phyloP scores from a whole-genome alignment of 2,888 invertebrate species.

The Ectobius pallidus region DNA sequence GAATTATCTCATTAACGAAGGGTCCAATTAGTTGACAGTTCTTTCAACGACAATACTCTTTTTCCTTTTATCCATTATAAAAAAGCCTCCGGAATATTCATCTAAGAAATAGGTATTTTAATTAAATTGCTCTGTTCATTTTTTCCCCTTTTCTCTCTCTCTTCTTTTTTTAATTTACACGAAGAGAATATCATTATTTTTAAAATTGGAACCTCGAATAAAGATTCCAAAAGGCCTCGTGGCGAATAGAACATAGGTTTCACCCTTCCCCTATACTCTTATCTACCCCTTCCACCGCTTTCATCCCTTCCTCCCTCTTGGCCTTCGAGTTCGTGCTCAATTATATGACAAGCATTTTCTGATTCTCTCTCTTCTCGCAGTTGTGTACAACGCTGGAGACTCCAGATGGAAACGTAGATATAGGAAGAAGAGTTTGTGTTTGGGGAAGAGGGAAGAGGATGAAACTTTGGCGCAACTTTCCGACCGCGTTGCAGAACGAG shows the following conservation, averaged over 20 bases:
- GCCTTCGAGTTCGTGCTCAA: constrained; percentile 7
- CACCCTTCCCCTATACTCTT: too few species aligned
- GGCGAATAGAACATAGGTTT: background rate
- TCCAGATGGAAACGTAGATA: background rate
- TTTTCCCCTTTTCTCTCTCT: too few species aligned
- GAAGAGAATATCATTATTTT: constrained; percentile 12
- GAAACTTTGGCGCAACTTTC: constrained; percentile 25
- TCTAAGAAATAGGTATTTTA: background rate
- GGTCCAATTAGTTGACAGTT: too few species aligned
- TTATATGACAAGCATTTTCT: constrained; percentile 13
- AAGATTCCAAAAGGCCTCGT: background rate
- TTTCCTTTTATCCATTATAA: too few species aligned
- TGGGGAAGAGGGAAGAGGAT: constrained; percentile 14
- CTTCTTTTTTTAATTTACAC: constrained; percentile 20
- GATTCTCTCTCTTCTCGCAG: constrained; percentile 6
- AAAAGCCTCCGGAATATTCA: background rate
- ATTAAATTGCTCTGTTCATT: constrained; percentile 21
- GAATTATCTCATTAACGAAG: too few species aligned
- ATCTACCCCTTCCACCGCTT: too few species aligned
- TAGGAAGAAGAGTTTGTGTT: background rate
- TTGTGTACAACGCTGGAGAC: background rate
- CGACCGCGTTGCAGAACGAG: constrained; percentile 20
- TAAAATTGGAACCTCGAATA: background rate
- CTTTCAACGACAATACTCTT: too few species aligned
- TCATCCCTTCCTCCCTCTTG: too few species aligned